Evolutionary conservation across 2,797 vertebrate species (phyloP).

Genomic region (Hippocampus kuda): DNA sequence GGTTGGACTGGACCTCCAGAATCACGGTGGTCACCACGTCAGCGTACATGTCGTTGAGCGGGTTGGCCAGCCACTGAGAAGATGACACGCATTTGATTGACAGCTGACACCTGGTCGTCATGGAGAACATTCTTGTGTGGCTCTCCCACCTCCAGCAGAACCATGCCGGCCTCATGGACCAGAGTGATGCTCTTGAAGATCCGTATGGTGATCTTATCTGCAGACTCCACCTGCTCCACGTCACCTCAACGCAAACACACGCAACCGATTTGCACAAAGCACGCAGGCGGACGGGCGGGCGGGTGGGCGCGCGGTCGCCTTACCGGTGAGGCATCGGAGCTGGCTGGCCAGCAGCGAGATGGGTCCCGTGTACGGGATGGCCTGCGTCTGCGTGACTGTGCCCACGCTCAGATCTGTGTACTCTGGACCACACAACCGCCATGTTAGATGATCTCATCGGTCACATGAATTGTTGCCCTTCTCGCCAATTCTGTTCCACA

Average conservation of each 20-base stretch:
- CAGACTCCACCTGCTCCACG: constrained; percentile 85
- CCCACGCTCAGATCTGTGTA: constrained; percentile 89
- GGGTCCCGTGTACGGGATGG: constrained; percentile 81
- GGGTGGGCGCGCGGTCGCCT: background rate
- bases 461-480: too few relatives aligned
- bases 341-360: constrained; percentile 82
- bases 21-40: constrained; percentile 87
- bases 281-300: too few relatives aligned
- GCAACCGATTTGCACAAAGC: background rate
- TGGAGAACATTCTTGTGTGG: too few relatives aligned
- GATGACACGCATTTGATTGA: background rate
- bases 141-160: constrained; percentile 80
- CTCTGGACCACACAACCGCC: constrained; percentile 58
- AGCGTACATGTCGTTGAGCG: constrained; percentile 94
- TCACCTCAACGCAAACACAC: constrained; percentile 61
- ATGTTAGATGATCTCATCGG: background rate
- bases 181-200: constrained; percentile 87
- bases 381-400: constrained; percentile 88
- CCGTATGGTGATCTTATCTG: constrained; percentile 81
- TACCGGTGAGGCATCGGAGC: constrained; percentile 81
- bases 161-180: constrained; percentile 83
- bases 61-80: constrained; percentile 87
- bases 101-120: too few relatives aligned
- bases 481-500: too few relatives aligned
- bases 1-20: constrained; percentile 91